These are phyloP conservation scores for Trochalopteron elliotii DNA, from an alignment of 2,113 vertebrate species.

Conservation along the genomic window DNA sequence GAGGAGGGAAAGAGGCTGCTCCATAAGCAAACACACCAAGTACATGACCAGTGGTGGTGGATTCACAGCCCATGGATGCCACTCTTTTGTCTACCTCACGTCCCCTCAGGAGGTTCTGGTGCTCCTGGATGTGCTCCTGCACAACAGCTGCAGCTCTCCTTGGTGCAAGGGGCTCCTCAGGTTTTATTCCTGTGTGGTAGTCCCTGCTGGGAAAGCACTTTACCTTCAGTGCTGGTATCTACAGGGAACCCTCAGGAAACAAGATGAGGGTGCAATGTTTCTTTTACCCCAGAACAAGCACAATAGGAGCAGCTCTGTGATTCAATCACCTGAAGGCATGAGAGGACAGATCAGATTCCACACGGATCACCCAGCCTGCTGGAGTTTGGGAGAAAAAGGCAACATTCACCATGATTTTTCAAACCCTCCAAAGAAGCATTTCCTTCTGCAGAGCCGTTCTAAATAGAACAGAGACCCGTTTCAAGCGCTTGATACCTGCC, in stretches of 20 bases:
- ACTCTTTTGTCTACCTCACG: accelerated
- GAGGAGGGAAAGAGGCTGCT: neutral
- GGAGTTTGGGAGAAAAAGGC: neutral
- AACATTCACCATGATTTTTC: neutral
- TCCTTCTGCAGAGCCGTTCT: neutral
- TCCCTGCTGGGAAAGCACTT: neutral
- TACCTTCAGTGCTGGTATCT: neutral
- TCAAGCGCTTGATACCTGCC: neutral
- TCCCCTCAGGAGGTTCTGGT: accelerated
- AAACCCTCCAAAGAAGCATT: neutral
- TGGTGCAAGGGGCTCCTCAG: neutral
- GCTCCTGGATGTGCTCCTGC: neutral
- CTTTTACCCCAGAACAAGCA: neutral
- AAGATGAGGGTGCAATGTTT: neutral
- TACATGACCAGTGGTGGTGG: accelerated
- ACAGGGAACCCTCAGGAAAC: neutral
- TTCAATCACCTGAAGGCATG: neutral
- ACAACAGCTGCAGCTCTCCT: neutral
- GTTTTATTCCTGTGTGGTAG: neutral
- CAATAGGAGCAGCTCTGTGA: neutral
- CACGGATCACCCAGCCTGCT: accelerated
- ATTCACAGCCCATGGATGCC: neutral
- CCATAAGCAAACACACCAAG: accelerated
- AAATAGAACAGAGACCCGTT: neutral
- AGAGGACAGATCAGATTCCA: neutral